Evolutionary conservation across 1,140 invertebrate genomes (phyloP), one percentile per base, ranked within the genome.

Genomic region (Brevipalpus yothersi): DNA sequence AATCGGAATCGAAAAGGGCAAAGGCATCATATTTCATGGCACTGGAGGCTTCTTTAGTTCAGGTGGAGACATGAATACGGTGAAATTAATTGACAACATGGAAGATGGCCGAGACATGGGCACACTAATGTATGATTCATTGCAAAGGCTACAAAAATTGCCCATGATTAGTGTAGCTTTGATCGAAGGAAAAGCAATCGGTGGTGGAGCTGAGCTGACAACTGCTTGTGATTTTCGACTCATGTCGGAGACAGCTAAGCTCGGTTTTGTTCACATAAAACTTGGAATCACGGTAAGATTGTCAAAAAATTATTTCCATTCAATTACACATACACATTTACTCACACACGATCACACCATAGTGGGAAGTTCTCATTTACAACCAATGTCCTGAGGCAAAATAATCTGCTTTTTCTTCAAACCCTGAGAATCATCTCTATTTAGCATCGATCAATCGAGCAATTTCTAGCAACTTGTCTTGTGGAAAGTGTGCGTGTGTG

Each of bases 21-120:
- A 77, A 71, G 78, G 73, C 13, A 60, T 79, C 1, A 68, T 80
- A 12, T 17, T 80, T 5, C 67, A 68, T 58, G 76, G 76, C 0
- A 63, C 66, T 17, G 72, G 70, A 4, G 66, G 67, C 13, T 72
- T 71, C 21, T 80, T 80, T 65, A 79, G 77, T 67, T 77, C 79
- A 4, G 79, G 79, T 17, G 77, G 74, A n/a, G 77, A 80, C 66
- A 65, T 80, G 13, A 68, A 74, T 10, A 72, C 75, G 47, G 75
- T 76, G 0, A 68, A 66, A 63, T 58, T 68, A 56, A 71, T 69
- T 21, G 62, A 59, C 13, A 70, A 66, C 41, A 61, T 67, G 9
- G 63, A 69, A 17, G 68, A 67, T 53, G 78, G 76, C 1, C 67
- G 64, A 7, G 65, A 70, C 49, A 76, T 80, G 74, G 67, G 71